Evolutionary conservation across 2,888 invertebrate genomes (phyloP).

Genomic region (Shargacucullia verbasci): DNA sequence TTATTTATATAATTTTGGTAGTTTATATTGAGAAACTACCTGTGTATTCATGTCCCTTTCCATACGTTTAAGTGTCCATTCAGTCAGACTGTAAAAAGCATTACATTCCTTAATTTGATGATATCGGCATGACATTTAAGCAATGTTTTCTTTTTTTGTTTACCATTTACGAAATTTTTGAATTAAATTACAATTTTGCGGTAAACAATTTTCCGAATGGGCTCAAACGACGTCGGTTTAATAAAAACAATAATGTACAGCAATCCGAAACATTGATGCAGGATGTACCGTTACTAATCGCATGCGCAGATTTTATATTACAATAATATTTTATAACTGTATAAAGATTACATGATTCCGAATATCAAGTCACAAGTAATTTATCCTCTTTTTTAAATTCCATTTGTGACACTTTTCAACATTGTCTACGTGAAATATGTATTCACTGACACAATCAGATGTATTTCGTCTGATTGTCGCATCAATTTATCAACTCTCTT

Average conservation of each 20-base stretch:
- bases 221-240: not conserved
- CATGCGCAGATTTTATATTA: too few relatives aligned
- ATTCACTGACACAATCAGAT: too few relatives aligned
- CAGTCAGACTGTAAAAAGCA: not conserved
- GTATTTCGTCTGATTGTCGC: too few relatives aligned
- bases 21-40: too few relatives aligned
- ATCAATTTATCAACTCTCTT: too few relatives aligned
- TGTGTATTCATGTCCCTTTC: too few relatives aligned
- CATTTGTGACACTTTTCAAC: not conserved
- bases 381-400: conserved; percentile 12
- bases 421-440: too few relatives aligned
- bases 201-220: conserved; percentile 8
- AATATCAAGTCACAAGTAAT: conserved; percentile 5
- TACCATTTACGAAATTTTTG: conserved; percentile 14
- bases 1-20: too few relatives aligned
- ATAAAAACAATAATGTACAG: conserved; percentile 39
- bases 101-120: conserved; percentile 8
- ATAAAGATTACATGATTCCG: conserved; percentile 3
- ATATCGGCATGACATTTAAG: too few relatives aligned
- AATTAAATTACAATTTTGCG: conserved; percentile 10
- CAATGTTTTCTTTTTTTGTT: too few relatives aligned
- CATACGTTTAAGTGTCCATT: not conserved
- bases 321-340: not conserved
- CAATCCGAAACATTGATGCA: conserved; percentile 11
- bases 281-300: too few relatives aligned